Evolutionary conservation across 2,797 vertebrate species (phyloP).

Genomic region (Streptopelia turtur): DNA sequence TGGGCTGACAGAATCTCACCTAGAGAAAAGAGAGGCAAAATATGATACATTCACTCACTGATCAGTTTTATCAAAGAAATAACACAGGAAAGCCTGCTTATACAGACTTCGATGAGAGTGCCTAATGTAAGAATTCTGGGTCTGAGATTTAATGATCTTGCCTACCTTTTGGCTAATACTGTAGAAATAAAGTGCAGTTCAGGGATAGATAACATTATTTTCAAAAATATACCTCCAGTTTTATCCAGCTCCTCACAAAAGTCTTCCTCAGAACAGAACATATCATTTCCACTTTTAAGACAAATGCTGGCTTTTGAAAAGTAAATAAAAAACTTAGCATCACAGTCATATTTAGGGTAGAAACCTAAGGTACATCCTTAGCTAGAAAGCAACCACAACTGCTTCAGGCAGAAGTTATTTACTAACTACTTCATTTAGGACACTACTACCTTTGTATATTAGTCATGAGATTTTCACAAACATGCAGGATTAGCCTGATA

Average conservation of each 20-base stretch:
- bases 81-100: not conserved
- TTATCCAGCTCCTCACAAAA: not conserved
- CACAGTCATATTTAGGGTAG: not conserved
- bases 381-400: not conserved
- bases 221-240: not conserved
- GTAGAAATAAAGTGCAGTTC: not conserved
- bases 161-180: not conserved
- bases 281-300: not conserved
- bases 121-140: not conserved
- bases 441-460: not conserved
- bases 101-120: not conserved
- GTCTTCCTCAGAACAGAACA: not conserved
- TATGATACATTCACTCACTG: not conserved
- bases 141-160: constrained; percentile 3
- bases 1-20: not conserved
- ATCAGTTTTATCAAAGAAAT: constrained; percentile 21
- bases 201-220: not conserved
- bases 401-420: not conserved
- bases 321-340: not conserved
- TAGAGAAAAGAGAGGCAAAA: constrained; percentile 4
- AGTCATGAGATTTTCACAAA: not conserved
- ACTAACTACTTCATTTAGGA: not conserved
- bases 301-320: not conserved
- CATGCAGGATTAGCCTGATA: not conserved
- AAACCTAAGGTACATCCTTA: not conserved